A percentile compares a stretch with the other conserved stretches of the same genome.
Evolutionary conservation across 2,888 invertebrate species (phyloP).

Genomic region (Coenonympha arcania): DNA sequence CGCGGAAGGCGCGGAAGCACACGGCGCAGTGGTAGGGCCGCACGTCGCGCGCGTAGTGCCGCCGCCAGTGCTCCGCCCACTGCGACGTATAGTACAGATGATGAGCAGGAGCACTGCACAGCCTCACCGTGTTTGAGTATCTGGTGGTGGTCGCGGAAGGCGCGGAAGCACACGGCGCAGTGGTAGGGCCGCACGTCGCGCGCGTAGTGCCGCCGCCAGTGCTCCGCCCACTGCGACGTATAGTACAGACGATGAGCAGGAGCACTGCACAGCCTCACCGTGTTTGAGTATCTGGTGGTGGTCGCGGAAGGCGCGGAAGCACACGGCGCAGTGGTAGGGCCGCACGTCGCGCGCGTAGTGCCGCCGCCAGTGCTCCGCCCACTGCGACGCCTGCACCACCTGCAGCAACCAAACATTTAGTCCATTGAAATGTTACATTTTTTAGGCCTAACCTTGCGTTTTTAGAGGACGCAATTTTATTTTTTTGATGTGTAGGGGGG

Average conservation of each 20-base stretch:
- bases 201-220: conserved; percentile 60
- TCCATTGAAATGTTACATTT: too few species aligned
- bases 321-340: conserved; percentile 62
- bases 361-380: conserved; percentile 54
- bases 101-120: too few species aligned
- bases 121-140: conserved; percentile 58
- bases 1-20: conserved; percentile 63
- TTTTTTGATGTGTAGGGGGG: too few species aligned
- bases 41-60: conserved; percentile 59
- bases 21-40: conserved; percentile 62
- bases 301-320: conserved; percentile 62
- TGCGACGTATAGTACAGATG: too few species aligned
- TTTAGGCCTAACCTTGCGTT: too few species aligned
- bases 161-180: conserved; percentile 63
- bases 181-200: conserved; percentile 61
- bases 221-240: too few species aligned
- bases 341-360: conserved; percentile 61
- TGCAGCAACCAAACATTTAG: too few species aligned
- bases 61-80: conserved; percentile 55
- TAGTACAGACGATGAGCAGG: too few species aligned
- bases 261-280: conserved; percentile 37
- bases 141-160: conserved; percentile 57
- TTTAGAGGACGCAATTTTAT: too few species aligned
- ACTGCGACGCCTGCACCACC: too few species aligned
- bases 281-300: conserved; percentile 60